phyloP scores from a whole-genome alignment of 2,113 vertebrate genomes.

The Carollia perspicillata region DNA sequence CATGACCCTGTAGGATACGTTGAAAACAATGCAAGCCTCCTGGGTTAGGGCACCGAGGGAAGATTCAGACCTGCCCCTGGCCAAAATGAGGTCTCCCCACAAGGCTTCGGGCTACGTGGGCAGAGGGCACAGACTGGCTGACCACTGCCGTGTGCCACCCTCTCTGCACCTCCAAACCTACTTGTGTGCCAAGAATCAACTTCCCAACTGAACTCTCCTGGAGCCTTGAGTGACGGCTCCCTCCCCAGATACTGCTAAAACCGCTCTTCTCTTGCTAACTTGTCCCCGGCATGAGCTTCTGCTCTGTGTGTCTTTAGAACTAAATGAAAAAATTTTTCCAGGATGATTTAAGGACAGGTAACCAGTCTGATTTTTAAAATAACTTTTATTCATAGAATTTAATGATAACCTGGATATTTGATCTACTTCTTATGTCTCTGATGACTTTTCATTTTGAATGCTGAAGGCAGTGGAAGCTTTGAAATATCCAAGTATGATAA shows the following conservation, averaged over 20 bases:
- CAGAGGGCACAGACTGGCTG: background rate
- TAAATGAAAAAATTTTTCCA: background rate
- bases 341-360: background rate
- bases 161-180: background rate
- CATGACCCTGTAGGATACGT: background rate
- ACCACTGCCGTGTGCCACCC: fast-evolving
- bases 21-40: background rate
- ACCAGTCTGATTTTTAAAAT: background rate
- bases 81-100: background rate
- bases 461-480: background rate
- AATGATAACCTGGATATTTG: background rate
- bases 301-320: background rate
- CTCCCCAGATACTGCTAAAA: background rate
- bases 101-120: background rate
- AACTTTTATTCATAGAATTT: background rate
- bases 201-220: background rate
- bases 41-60: background rate
- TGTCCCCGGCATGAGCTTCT: background rate
- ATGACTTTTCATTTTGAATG: background rate
- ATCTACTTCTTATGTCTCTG: background rate
- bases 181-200: background rate
- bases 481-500: background rate
- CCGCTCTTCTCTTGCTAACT: background rate
- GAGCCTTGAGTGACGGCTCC: fast-evolving
- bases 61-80: fast-evolving